phyloP scores from a whole-genome alignment of 37 sponge, comb jelly and placozoan species.

The Spongia lamella region DNA sequence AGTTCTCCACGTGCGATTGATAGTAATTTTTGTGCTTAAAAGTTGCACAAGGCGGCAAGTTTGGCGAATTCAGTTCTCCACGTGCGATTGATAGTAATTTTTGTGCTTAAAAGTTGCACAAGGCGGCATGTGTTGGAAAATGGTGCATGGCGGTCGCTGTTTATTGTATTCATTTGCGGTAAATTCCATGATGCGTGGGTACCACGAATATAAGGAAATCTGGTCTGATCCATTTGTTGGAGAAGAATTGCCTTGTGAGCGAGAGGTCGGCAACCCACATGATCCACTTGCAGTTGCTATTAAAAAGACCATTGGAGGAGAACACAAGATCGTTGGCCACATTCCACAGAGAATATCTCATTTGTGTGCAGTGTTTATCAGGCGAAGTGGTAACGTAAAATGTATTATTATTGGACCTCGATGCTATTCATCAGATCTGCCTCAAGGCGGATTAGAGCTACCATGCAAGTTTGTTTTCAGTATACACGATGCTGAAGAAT shows the following conservation, averaged over 20 bases:
- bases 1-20: too few species aligned
- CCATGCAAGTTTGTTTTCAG: constrained; percentile 36
- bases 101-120: too few species aligned
- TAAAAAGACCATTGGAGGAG: constrained; percentile 1
- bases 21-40: too few species aligned
- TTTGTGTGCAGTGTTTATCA: constrained; percentile 34
- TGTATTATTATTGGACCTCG: constrained; percentile 25
- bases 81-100: too few species aligned
- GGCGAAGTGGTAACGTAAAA: constrained; percentile 8
- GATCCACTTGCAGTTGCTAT: constrained; percentile 45
- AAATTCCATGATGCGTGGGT: constrained; percentile 2
- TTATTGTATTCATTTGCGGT: too few species aligned
- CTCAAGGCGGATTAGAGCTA: constrained; percentile 51
- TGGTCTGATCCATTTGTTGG: constrained; percentile 20
- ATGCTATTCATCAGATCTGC: constrained; percentile 29
- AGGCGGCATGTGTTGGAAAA: too few species aligned
- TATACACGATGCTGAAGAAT: too few species aligned
- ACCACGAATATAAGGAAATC: constrained; percentile 21
- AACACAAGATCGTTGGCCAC: constrained; percentile 17
- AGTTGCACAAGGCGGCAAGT: too few species aligned
- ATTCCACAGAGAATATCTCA: constrained; percentile 35
- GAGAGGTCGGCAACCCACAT: constrained; percentile 7
- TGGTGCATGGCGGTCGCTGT: too few species aligned
- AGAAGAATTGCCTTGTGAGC: constrained; percentile 26
- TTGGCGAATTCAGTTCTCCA: too few species aligned